Evolutionary conservation across 2,888 invertebrate species (phyloP).

Genomic region (Drosophila pseudotalamancana): DNA sequence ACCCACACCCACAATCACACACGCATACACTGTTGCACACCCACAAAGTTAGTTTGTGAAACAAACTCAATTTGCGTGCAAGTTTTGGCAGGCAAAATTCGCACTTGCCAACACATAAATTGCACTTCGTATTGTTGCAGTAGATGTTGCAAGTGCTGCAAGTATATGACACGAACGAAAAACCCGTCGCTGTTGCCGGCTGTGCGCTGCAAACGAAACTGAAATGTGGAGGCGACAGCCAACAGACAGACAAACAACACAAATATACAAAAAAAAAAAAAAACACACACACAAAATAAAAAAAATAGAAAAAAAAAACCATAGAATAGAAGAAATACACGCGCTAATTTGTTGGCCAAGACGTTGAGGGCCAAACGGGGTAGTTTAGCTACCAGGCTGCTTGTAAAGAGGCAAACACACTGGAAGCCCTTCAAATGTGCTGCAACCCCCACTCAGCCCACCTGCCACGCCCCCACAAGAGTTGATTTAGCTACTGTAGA

Average conservation of each 20-base stretch:
- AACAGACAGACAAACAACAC: conserved; percentile 35
- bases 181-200: conserved; percentile 66
- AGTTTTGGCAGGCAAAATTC: conserved; percentile 37
- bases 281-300: conserved; percentile 18
- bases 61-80: conserved; percentile 49
- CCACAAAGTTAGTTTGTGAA: conserved; percentile 34
- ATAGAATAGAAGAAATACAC: conserved; percentile 26
- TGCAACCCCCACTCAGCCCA: conserved; percentile 6
- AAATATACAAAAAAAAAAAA: not conserved
- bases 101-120: conserved; percentile 39
- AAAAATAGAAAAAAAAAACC: conserved; percentile 1
- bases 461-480: conserved; percentile 48
- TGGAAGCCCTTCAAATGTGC: conserved; percentile 48
- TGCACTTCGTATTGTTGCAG: conserved; percentile 30
- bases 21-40: conserved; percentile 1
- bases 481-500: conserved; percentile 59
- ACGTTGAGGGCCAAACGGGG: conserved; percentile 33
- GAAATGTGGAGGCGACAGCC: conserved; percentile 53
- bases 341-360: conserved; percentile 53
- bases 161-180: conserved; percentile 24
- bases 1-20: not conserved
- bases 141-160: conserved; percentile 9
- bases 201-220: conserved; percentile 68
- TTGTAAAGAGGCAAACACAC: conserved; percentile 9
- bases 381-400: conserved; percentile 5